Percentiles rank a stretch among this genome's conserved stretches.
Conservation (phyloP, 2,888 invertebrate species). For the Drosophila monieri region DNA sequence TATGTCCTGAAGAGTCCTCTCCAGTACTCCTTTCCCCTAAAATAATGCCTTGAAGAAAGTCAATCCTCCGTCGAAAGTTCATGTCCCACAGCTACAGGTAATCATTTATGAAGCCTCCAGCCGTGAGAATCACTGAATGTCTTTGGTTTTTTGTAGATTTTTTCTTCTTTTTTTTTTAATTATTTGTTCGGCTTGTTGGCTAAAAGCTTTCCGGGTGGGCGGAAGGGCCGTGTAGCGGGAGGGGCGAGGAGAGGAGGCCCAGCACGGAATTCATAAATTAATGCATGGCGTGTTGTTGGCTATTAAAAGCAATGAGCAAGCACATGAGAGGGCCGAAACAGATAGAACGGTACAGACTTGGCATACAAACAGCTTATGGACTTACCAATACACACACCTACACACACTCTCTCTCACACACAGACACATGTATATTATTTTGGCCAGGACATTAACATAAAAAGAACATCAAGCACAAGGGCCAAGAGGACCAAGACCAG, state of each 20-base stretch:
- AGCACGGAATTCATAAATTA: constrained; percentile 73
- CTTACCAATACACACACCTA: constrained; percentile 32
- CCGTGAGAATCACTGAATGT: constrained; percentile 1
- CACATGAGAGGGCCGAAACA: constrained; percentile 62
- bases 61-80: constrained; percentile 3
- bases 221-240: constrained; percentile 1
- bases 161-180: constrained; percentile 26
- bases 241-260: not conserved
- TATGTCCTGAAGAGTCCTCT: too few species aligned
- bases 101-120: constrained; percentile 12
- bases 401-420: constrained; percentile 34
- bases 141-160: constrained; percentile 10
- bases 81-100: not conserved
- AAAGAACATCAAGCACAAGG: constrained; percentile 66
- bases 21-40: too few species aligned
- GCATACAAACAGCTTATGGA: constrained; percentile 64
- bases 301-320: constrained; percentile 78
- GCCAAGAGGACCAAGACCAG: constrained; percentile 51
- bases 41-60: not conserved
- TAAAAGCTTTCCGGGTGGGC: constrained; percentile 44
- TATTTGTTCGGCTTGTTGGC: constrained; percentile 29
- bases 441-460: constrained; percentile 61
- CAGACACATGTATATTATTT: constrained; percentile 11
- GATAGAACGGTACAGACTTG: constrained; percentile 11
- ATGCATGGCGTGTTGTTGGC: constrained; percentile 79